Evolutionary conservation across 1,140 invertebrate genomes (phyloP).

Genomic region (Leptopilina boulardi): DNA sequence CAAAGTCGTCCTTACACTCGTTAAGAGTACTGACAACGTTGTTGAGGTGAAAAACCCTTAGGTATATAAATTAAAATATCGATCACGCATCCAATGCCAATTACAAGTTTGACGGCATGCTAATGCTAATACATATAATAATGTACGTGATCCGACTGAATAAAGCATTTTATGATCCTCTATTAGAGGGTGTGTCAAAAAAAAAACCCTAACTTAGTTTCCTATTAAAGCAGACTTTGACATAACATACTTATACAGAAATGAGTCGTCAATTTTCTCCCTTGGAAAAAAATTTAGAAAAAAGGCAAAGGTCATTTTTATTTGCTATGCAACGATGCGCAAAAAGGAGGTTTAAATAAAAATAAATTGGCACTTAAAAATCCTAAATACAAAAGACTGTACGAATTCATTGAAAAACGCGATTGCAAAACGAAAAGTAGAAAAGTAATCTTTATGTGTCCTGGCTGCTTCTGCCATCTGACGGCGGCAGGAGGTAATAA

Average conservation of each 20-base stretch:
- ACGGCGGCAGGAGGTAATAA: too few species aligned
- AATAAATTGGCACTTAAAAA: too few species aligned
- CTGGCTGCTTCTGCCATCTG: too few species aligned
- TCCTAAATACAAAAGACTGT: too few species aligned
- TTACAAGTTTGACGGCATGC: constrained; percentile 71
- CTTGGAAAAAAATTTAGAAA: too few species aligned
- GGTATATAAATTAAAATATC: constrained; percentile 75
- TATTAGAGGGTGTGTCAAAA: background rate
- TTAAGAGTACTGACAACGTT: constrained; percentile 70
- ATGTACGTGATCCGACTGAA: constrained; percentile 48
- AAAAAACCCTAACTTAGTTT: background rate
- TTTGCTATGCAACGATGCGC: too few species aligned
- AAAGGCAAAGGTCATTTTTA: too few species aligned
- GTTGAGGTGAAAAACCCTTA: constrained; percentile 63
- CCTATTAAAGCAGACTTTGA: background rate
- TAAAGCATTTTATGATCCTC: constrained; percentile 33
- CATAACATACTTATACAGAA: too few species aligned
- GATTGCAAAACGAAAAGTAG: too few species aligned
- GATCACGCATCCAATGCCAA: constrained; percentile 71
- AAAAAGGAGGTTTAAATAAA: too few species aligned
- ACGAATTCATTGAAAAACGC: too few species aligned
- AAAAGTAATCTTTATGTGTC: too few species aligned
- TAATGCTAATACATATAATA: constrained; percentile 63
- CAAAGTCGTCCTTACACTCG: constrained; percentile 69
- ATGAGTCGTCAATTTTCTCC: background rate